Evolutionary conservation across 2,888 invertebrate genomes (phyloP).

Genomic region (Aleiodes leptofemur): DNA sequence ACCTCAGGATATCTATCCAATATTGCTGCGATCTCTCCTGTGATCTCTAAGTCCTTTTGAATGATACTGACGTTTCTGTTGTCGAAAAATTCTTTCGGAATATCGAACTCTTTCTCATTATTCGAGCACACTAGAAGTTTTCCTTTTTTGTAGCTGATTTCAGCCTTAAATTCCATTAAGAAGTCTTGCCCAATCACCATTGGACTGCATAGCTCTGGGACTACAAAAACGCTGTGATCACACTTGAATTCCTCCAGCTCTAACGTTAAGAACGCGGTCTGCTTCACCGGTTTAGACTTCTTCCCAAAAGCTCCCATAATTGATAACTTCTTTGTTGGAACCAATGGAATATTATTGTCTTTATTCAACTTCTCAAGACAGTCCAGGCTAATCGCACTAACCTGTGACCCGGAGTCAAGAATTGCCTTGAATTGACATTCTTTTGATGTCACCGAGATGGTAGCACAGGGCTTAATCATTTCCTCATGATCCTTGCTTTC

Average conservation of each 20-base stretch:
- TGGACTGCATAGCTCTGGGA: neutral
- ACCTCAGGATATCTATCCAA: neutral
- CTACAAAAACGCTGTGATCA: neutral
- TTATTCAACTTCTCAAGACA: neutral
- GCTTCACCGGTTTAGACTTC: neutral
- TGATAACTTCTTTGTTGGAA: neutral
- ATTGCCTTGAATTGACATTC: too few relatives aligned
- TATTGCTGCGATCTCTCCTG: neutral
- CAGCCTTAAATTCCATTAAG: neutral
- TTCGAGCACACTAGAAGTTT: neutral
- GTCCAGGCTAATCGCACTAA: neutral
- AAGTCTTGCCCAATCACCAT: slow-evolving; percentile 28
- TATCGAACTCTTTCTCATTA: neutral
- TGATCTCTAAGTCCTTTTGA: neutral
- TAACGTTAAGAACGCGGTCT: neutral
- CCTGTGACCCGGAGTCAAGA: neutral
- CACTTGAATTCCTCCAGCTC: neutral
- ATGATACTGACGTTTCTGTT: slow-evolving; percentile 1
- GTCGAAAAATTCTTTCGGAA: neutral
- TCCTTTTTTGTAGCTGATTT: neutral
- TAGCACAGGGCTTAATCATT: too few relatives aligned
- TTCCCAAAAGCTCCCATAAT: neutral
- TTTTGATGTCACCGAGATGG: too few relatives aligned
- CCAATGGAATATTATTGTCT: neutral
- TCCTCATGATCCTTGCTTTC: too few relatives aligned